Base-by-base conservation (phyloP, 2,797 vertebrate species). In the Gobio occitaniae region DNA sequence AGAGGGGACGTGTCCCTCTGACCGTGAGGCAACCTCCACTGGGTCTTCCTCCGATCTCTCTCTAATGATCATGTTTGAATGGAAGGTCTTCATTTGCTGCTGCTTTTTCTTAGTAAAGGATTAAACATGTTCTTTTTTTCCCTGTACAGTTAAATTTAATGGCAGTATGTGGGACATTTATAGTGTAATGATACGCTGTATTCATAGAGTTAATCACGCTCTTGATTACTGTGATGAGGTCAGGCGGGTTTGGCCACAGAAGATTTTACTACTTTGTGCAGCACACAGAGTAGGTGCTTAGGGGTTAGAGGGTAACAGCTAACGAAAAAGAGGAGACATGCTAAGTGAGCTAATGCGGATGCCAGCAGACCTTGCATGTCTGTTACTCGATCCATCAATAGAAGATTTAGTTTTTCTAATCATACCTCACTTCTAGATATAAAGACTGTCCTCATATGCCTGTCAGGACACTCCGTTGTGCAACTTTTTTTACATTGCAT, bases 41-140 rank as follows among this genome's bases (percentile, higher is more conserved):
- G 47, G 9, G 47, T 25, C n/a, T 80, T 72, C 56, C 44, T 80
- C 44, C 10, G 13, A 36, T 16, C 44, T 84, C 75, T 48, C 6
- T 70, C 77, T 85, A 85, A 85, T 85, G 68, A 80, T 71, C 66
- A 13, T 52, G 68, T 66, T 41, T 85, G 9, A 85, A 85, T 11
- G 11, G 77, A n/a, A 72, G 21, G 25, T 54, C 41, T 41, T 66
- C 44, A 52, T 85, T 80, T 79, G 44, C 65, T 79, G 19, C 41
- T 3, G 13, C 52, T 84, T 78, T 79, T 54, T 84, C 25, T 70
- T 65, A 19, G 25, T 63, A 54, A 80, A 41, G 77, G 15, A 29
- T 71, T 61, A 80, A 72, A 72, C n/a, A 4, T 17, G 69, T 29
- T 59, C 25, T 83, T 48, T 70, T 78, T 77, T 74, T 21, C 10